Evolutionary conservation across 2,113 vertebrate species (phyloP).

Genomic region (Trematomus loennbergii): DNA sequence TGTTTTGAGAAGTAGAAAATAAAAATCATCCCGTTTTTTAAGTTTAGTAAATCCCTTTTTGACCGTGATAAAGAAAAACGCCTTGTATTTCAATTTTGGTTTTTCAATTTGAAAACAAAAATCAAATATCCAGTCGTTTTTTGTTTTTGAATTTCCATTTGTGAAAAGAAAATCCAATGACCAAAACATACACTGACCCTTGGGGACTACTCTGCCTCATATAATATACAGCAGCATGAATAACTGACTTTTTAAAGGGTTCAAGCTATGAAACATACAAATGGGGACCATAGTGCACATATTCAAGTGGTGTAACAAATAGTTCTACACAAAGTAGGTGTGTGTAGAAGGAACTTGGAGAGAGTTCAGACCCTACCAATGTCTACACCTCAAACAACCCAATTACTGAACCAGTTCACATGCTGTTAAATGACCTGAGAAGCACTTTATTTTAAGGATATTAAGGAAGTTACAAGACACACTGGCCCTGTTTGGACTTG

Average conservation of each 20-base stretch:
- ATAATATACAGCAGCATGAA: background rate
- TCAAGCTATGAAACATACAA: background rate
- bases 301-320: background rate
- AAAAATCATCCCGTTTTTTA: no score
- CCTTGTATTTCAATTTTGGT: no score
- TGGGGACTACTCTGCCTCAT: background rate
- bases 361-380: background rate
- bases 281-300: background rate
- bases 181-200: no score
- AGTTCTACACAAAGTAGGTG: background rate
- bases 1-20: no score
- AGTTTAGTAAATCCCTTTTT: no score
- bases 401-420: background rate
- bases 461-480: background rate
- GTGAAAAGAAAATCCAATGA: no score
- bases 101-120: no score
- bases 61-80: no score
- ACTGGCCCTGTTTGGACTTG: background rate
- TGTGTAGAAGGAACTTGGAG: background rate
- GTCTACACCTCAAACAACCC: background rate
- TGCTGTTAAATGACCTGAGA: slow-evolving; percentile 3
- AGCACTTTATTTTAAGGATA: slow-evolving; percentile 9
- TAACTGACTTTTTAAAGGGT: background rate
- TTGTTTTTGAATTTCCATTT: no score
- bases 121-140: no score